Evolutionary conservation across 2,888 invertebrate genomes (phyloP), one percentile per base, ranked within the genome.

Genomic region (Pelosia muscerda): DNA sequence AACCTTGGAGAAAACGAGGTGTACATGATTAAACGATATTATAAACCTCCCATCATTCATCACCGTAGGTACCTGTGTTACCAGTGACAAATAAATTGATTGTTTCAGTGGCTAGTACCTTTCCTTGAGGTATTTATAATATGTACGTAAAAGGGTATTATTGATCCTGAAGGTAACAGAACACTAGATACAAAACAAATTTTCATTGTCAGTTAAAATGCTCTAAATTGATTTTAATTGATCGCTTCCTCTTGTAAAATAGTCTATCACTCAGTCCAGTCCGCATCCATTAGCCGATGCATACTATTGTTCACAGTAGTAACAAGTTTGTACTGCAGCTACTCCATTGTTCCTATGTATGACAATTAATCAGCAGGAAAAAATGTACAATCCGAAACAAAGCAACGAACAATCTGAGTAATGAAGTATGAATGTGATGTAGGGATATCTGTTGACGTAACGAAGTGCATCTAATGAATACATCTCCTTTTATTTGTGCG

Each of bases 301-400:
- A 74, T 77, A 80, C 85, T 83, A 90, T 91, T 90, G 90, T 91
- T 86, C 84, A 81, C 77, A 79, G 81, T 80, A 87, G 88, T 90
- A 90, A 90, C 90, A 88, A 89, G 88, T 90, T 90, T 86, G 85
- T 86, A 88, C 89, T 86, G 84, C 83, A 86, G 74, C 80, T 74
- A 73, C 70, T 67, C 75, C 80, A 88, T 90, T 90, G 90, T 91
- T 84, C 72, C 69, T 74, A 76, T 76, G 75, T 83, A 81, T 81
- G 85, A 84, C 85, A 85, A 88, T 88, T 90, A 89, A 90, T 90
- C 88, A 88, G 57, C 61, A 74, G 73, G 77, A 80, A 78, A 74
- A 74, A 57, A 71, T 63, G 69, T 72, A 71, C 77, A 75, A 63
- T 23, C 19, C 28, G 61, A 59, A 60, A 71, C 60, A 71, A 71